These are phyloP conservation scores for Tenualosa ilisha DNA, from an alignment of 2,797 vertebrate genomes.

Conservation along the genomic window DNA sequence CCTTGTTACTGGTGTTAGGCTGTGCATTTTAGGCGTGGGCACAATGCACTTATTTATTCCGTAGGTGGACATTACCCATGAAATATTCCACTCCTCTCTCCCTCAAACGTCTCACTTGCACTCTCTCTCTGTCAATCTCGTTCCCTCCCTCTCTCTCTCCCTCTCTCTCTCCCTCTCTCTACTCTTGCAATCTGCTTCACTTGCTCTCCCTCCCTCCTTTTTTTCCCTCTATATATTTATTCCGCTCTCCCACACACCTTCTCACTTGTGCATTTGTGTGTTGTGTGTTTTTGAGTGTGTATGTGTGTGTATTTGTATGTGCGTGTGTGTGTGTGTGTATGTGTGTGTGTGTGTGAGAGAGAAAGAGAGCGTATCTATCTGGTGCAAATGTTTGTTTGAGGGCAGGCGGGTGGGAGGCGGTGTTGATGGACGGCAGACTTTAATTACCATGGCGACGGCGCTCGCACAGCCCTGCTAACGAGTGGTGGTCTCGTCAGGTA, in stretches of 20 bases:
- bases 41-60: conserved; percentile 16
- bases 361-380: neutral
- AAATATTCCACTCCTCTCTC: conserved; percentile 75
- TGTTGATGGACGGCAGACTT: conserved; percentile 21
- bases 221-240: conserved; percentile 54
- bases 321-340: neutral
- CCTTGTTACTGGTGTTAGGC: neutral
- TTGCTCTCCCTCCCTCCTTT: conserved; percentile 43
- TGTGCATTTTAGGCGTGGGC: conserved; percentile 9
- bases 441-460: conserved; percentile 21
- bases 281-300: neutral
- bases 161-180: neutral
- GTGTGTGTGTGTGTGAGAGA: neutral
- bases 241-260: conserved; percentile 24
- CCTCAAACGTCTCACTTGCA: conserved; percentile 62
- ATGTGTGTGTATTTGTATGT: conserved; percentile 1
- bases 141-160: neutral
- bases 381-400: conserved; percentile 9
- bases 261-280: neutral
- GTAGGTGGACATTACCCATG: conserved; percentile 46
- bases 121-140: conserved; percentile 31
- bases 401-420: neutral
- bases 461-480: conserved; percentile 13
- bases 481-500: conserved; percentile 18
- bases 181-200: neutral